Evolutionary conservation across 1,140 invertebrate species (phyloP), one percentile per base, ranked within the genome.

Genomic region (Drosophila willistoni): DNA sequence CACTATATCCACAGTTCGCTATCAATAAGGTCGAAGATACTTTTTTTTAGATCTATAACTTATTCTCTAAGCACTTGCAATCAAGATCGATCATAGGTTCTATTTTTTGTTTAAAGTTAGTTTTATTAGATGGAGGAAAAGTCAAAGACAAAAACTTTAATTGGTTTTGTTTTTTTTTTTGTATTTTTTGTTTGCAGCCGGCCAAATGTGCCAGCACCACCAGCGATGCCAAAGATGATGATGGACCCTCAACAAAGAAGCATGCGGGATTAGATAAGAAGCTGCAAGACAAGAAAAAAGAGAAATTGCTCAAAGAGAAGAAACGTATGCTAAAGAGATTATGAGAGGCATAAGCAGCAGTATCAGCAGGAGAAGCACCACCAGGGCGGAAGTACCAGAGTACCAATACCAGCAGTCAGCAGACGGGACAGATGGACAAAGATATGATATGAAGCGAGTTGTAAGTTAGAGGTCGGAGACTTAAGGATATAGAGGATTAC

Each of bases 311-410:
- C 55, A 96, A 97, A 93, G 96, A 97, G 83, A 97, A 97, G 92
- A 97, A 97, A 90, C 94, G 96, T 93, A 96, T 96, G 75, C 93
- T 98, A 56, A 98, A 98, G 92, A 94, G 97, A 94, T 96, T 98
- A 95, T 97, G 96, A 97, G 73, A 95, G 95, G 91, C 75, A 72
- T 85, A 81, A 81, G 36, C 9, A 81, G 36, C 9, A 25, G 22
- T 25, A 25, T 25, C 22, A 70, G 36, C 13, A 67, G 41, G 12
- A 66, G 34, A 14, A 19, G 7, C 44, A 36, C 36, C 14, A 62
- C 34, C 17, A 54, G 34, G 34, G 34, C 34, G 55, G 55, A n/a
- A 13, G 39, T 19, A 44, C 44, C 10, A 59, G 60, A 51, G 44
- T 51, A 51, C 44, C 17, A 51, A 51, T 51, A 51, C 44, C 42